Percentiles rank a stretch among this genome's conserved stretches.
phyloP scores from a whole-genome alignment of 1,140 invertebrate species.

The Meloidogyne chitwoodi region DNA sequence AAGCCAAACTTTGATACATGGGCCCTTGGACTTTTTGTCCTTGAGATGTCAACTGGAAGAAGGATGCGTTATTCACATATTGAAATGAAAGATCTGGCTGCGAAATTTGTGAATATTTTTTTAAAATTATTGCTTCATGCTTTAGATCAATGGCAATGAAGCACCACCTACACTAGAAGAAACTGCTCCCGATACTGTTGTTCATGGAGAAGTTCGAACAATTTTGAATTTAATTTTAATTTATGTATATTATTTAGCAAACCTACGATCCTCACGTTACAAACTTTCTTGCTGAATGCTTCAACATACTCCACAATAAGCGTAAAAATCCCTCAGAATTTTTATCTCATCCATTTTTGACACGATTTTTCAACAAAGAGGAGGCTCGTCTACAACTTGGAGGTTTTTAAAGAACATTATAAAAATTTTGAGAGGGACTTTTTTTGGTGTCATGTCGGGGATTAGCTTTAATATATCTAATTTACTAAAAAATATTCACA shows the following conservation, averaged over 20 bases:
- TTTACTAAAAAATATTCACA: not conserved
- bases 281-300: constrained; percentile 1
- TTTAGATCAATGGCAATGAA: constrained; percentile 2
- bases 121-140: not conserved
- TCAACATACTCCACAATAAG: not conserved
- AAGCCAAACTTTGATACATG: constrained; percentile 9
- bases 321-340: not conserved
- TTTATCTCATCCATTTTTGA: constrained; percentile 9
- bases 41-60: constrained; percentile 16
- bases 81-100: constrained; percentile 4
- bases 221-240: not conserved
- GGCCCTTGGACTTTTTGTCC: constrained; percentile 14
- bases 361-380: not conserved
- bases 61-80: constrained; percentile 2
- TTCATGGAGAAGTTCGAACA: not conserved
- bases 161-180: constrained; percentile 8
- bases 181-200: constrained; percentile 5
- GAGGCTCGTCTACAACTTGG: constrained; percentile 8
- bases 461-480: not conserved
- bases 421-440: not conserved
- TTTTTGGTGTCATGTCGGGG: too few relatives aligned
- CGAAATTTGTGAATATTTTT: constrained; percentile 1
- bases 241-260: not conserved
- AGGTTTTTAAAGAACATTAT: not conserved
- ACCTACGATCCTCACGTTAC: constrained; percentile 7